Evolutionary conservation across 2,888 invertebrate genomes (phyloP), one percentile per base, ranked within the genome.

Genomic region (Apodemia duryi): DNA sequence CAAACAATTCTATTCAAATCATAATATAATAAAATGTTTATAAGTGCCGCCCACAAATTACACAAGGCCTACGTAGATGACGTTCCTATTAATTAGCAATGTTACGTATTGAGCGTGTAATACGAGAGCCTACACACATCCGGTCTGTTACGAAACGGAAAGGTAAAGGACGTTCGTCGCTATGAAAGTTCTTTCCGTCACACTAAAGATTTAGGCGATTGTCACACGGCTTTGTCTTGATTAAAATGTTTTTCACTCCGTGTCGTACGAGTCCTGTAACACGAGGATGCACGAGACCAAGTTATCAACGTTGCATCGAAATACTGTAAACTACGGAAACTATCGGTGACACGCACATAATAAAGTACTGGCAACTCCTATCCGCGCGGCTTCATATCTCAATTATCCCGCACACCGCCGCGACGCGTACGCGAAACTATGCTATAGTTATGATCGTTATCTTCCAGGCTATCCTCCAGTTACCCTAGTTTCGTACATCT

Each of bases 121-220:
- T 35, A 60, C n/a, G 57, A 60, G 32, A 60, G 57, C 57, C 57
- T 60, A 60, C 57, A 60, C 57, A 60, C 57, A 60, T 60, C 57
- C 57, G 57, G 57, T 35, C 57, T 13, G 6, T 60, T 60, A 60
- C 35, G 57, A 35, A 60, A 60, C 57, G 57, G 57, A 60, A 60
- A 60, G 57, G n/a, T n/a, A 60, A 51, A 51, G 49, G 49, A 51
- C 49, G 49, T 21, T 13, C 5, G 49, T 51, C 7, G 49, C 5
- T 21, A 51, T 51, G 49, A 21, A 21, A 51, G n/a, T 21, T 1
- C 21, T 51, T 6, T 21, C 2, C 7, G n/a, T 51, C 49, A 51
- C 6, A 51, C n/a, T 21, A 21, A 51, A 13, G n/a, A 51, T 21
- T 49, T 49, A 49, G 6, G n/a, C 21, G n/a, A 21, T 21, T 51